phyloP scores from a whole-genome alignment of 2,797 vertebrate genomes.

The Sebastes matsubarae region DNA sequence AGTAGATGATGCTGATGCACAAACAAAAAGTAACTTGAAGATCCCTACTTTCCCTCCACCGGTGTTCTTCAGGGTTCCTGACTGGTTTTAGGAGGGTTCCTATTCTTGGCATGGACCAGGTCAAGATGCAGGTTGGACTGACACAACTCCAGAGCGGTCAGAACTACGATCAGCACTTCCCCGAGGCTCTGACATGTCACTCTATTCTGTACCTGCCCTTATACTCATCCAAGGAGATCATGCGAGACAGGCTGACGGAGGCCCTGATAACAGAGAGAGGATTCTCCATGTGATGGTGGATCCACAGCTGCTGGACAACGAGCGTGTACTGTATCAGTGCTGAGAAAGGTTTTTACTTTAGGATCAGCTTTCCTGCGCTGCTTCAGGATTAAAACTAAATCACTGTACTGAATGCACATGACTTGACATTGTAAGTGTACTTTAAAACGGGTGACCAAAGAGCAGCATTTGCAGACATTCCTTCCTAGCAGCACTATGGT shows the following conservation, averaged over 20 bases:
- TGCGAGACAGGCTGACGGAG: slow-evolving; percentile 68
- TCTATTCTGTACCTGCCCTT: slow-evolving; percentile 66
- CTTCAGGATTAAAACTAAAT: not conserved
- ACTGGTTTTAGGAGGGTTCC: slow-evolving; percentile 79
- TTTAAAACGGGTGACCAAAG: not conserved
- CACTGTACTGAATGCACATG: not conserved
- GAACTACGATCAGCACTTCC: slow-evolving; percentile 62
- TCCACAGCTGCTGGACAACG: not conserved
- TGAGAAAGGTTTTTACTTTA: not conserved
- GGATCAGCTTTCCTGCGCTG: not conserved
- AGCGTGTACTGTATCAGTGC: not conserved
- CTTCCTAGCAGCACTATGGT: not conserved
- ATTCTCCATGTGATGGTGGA: slow-evolving; percentile 5
- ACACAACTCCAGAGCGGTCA: not conserved
- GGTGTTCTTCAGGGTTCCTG: slow-evolving; percentile 73
- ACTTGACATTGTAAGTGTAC: not conserved
- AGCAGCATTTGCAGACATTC: not conserved
- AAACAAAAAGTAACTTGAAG: not conserved
- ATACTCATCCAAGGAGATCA: slow-evolving; percentile 64
- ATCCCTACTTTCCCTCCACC: fast-evolving
- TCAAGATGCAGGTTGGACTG: slow-evolving; percentile 62
- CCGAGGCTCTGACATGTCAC: slow-evolving; percentile 72
- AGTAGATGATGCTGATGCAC: not conserved
- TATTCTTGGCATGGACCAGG: slow-evolving; percentile 62
- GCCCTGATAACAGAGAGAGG: slow-evolving; percentile 67